Evolutionary conservation across 2,888 invertebrate genomes (phyloP).

Genomic region (Lycia hirtaria): DNA sequence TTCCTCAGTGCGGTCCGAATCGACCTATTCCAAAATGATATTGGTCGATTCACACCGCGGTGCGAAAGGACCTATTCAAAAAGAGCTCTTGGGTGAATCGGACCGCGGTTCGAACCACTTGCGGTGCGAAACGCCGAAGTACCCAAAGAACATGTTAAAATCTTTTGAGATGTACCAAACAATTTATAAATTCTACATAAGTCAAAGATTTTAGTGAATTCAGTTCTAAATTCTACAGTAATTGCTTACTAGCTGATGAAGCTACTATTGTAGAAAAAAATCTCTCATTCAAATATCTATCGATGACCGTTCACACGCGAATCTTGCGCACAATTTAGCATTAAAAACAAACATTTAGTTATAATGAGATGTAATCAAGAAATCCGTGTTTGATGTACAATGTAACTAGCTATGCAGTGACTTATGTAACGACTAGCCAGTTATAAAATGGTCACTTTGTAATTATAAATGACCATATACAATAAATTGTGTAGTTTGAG

Average conservation of each 20-base stretch:
- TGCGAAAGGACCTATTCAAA: too few relatives aligned
- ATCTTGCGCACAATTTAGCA: constrained; percentile 46
- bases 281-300: constrained; percentile 9
- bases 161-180: too few relatives aligned
- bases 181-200: too few relatives aligned
- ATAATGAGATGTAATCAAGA: constrained; percentile 71
- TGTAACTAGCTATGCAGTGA: constrained; percentile 36
- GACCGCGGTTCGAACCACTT: too few relatives aligned
- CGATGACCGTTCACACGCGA: constrained; percentile 48
- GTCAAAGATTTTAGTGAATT: too few relatives aligned
- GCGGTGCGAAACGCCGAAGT: neutral
- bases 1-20: too few relatives aligned
- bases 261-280: neutral
- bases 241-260: neutral
- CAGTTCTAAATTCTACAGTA: neutral
- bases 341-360: constrained; percentile 59
- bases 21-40: too few relatives aligned
- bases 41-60: too few relatives aligned
- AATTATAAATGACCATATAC: too few relatives aligned
- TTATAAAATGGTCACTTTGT: neutral
- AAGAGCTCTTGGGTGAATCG: too few relatives aligned
- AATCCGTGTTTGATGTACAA: constrained; percentile 61
- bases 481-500: too few relatives aligned
- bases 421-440: neutral
- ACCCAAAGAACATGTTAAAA: too few relatives aligned